These are phyloP conservation scores for Noctilio leporinus DNA, from an alignment of 2,113 vertebrate genomes.

Conservation along the genomic window DNA sequence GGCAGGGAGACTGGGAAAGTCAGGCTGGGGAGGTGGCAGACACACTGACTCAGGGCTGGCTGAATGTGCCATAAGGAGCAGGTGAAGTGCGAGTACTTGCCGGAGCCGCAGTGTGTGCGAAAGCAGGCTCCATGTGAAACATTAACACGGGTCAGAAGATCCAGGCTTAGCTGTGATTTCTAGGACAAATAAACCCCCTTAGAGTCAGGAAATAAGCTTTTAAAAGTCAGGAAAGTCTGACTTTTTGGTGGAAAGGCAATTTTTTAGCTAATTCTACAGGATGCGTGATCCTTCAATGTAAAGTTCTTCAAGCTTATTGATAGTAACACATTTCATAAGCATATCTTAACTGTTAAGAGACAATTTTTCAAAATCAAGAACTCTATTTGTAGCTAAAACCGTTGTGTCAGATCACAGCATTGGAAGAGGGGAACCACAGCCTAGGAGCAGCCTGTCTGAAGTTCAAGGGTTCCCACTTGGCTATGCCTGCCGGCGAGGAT, in stretches of 20 bases:
- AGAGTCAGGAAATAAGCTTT: background rate
- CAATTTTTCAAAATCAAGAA: background rate
- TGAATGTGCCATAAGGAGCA: background rate
- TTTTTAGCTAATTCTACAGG: conserved; percentile 3
- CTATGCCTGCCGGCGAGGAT: too few relatives aligned
- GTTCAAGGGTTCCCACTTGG: conserved; percentile 11
- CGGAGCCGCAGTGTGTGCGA: background rate
- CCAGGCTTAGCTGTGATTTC: background rate
- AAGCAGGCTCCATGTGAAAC: background rate
- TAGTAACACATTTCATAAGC: background rate
- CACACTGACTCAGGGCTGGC: background rate
- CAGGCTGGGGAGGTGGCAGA: background rate
- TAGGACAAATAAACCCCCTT: background rate
- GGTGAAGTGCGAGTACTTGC: background rate
- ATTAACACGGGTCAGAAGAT: background rate
- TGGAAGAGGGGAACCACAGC: background rate
- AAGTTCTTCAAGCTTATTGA: background rate
- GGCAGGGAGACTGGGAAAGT: background rate
- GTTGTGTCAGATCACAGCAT: background rate
- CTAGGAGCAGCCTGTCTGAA: background rate
- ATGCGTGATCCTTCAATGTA: background rate
- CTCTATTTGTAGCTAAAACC: background rate
- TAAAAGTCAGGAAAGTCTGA: background rate
- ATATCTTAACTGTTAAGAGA: too few relatives aligned
- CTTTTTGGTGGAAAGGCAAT: background rate